A percentile compares a stretch with the other conserved stretches of the same genome.
Evolutionary conservation across 2,113 vertebrate species (phyloP).

Genomic region (Platichthys flesus): DNA sequence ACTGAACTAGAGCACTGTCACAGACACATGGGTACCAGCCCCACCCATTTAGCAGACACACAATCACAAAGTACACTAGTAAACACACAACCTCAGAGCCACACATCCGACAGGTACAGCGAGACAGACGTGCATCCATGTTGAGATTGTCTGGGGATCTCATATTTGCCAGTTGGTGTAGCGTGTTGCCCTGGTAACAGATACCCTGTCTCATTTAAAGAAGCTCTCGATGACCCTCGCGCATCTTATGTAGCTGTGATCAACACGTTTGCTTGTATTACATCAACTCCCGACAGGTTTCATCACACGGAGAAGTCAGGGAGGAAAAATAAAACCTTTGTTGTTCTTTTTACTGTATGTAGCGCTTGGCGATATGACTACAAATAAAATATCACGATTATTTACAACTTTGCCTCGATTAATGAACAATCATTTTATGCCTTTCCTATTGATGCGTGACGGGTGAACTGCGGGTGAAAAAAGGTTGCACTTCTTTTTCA

Average conservation of each 20-base stretch:
- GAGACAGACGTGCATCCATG: neutral
- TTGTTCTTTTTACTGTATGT: conserved; percentile 2
- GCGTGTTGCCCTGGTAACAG: conserved; percentile 75
- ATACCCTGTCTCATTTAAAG: conserved; percentile 57
- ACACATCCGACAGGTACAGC: conserved; percentile 9
- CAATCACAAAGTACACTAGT: neutral
- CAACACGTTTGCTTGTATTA: conserved; percentile 54
- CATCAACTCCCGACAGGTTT: conserved; percentile 43
- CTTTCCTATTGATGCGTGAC: too few species aligned
- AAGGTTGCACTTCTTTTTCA: too few species aligned
- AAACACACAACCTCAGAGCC: conserved; percentile 16
- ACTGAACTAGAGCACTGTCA: conserved; percentile 8
- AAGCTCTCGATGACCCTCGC: conserved; percentile 59
- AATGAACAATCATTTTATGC: too few species aligned
- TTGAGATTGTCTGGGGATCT: conserved; percentile 47
- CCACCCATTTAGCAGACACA: conserved; percentile 6
- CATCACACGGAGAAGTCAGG: neutral
- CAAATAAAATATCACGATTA: too few species aligned
- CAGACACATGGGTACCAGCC: neutral
- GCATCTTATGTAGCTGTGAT: conserved; percentile 64
- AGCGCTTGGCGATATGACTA: too few species aligned
- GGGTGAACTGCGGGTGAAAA: too few species aligned
- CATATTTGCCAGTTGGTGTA: conserved; percentile 43
- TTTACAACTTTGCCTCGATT: too few species aligned
- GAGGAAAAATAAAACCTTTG: conserved; percentile 1